Evolutionary conservation across 2,888 invertebrate genomes (phyloP).

Genomic region (Plutella xylostella): DNA sequence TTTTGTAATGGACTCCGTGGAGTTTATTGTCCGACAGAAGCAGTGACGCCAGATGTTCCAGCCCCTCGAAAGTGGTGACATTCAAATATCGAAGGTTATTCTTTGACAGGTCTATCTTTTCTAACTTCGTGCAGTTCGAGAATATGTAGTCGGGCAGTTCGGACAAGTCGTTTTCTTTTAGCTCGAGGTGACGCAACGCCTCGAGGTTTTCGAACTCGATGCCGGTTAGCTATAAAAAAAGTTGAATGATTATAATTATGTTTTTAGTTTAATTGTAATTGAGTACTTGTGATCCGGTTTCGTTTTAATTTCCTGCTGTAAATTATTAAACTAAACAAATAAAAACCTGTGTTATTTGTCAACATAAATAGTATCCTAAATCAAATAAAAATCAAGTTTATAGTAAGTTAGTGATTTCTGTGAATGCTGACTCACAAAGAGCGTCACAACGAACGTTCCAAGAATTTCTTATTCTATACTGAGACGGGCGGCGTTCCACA

Average conservation of each 20-base stretch:
- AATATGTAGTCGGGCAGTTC: constrained; percentile 70
- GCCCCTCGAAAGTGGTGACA: constrained; percentile 70
- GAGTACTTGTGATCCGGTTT: too few species aligned
- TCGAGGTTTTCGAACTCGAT: constrained; percentile 67
- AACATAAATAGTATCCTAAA: too few species aligned
- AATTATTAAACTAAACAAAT: too few species aligned
- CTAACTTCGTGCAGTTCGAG: constrained; percentile 63
- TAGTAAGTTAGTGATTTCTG: too few species aligned
- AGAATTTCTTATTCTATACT: too few species aligned
- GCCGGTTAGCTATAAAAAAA: constrained; percentile 53
- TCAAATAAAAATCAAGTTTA: too few species aligned
- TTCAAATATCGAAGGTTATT: constrained; percentile 75
- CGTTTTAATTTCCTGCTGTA: too few species aligned
- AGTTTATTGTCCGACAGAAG: constrained; percentile 79
- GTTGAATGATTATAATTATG: not conserved
- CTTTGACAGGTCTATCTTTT: constrained; percentile 76
- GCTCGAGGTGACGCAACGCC: constrained; percentile 72
- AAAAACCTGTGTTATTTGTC: too few species aligned
- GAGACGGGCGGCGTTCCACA: too few species aligned
- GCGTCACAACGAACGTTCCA: too few species aligned
- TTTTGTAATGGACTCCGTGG: constrained; percentile 70
- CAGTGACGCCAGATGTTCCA: constrained; percentile 74
- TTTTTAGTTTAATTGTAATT: too few species aligned
- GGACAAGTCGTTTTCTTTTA: constrained; percentile 75
- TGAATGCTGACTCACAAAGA: too few species aligned